A percentile compares a stretch with the other conserved stretches of the same genome.
phyloP scores from a whole-genome alignment of 1,140 invertebrate genomes.

The Copidosoma floridanum region DNA sequence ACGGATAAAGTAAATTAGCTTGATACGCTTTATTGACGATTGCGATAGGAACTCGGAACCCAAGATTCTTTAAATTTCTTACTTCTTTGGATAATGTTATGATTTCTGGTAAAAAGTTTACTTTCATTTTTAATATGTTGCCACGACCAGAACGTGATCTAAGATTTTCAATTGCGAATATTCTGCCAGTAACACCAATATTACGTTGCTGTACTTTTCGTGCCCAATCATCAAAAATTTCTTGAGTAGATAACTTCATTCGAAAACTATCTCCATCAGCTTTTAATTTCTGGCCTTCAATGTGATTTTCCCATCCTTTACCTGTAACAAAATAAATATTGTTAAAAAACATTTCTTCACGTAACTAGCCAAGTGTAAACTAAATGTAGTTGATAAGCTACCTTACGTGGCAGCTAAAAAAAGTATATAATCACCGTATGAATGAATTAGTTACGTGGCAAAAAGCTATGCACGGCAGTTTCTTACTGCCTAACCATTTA shows the following conservation, averaged over 20 bases:
- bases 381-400: too few species aligned
- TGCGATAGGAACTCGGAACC: slow-evolving; percentile 93
- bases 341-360: background rate
- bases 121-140: slow-evolving; percentile 87
- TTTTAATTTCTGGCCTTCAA: slow-evolving; percentile 98
- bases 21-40: slow-evolving; percentile 99
- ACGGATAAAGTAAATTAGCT: slow-evolving; percentile 97
- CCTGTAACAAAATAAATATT: slow-evolving; percentile 56
- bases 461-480: too few species aligned
- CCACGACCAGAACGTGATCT: slow-evolving; percentile 80
- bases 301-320: slow-evolving; percentile 98
- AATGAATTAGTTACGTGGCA: too few species aligned
- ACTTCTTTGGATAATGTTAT: slow-evolving; percentile 99
- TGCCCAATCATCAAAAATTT: slow-evolving; percentile 98
- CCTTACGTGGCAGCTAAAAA: too few species aligned
- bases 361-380: too few species aligned
- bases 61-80: slow-evolving; percentile 92
- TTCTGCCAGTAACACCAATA: slow-evolving; percentile 87
- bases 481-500: too few species aligned
- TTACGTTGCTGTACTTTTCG: slow-evolving; percentile 93
- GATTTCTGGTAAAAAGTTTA: slow-evolving; percentile 98
- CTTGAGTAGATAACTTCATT: slow-evolving; percentile 90
- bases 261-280: slow-evolving; percentile 97
- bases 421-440: too few species aligned
- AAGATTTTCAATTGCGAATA: slow-evolving; percentile 90